Evolutionary conservation across 2,888 invertebrate genomes (phyloP), one percentile per base, ranked within the genome.

Genomic region (Polietes domitor): DNA sequence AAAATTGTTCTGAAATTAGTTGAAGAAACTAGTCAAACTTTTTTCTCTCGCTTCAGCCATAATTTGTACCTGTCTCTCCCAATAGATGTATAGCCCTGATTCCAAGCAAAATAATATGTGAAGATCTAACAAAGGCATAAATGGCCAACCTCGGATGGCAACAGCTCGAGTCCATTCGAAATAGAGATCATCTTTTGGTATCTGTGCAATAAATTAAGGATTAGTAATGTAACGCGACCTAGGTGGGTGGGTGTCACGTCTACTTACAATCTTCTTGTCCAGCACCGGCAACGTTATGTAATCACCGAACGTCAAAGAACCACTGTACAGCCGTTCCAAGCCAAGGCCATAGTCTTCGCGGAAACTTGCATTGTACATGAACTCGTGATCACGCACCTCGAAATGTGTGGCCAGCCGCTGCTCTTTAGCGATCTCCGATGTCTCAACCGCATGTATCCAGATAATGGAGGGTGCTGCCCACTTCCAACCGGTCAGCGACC

Each of bases 161-260:
- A 91, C 90, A 1, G 89, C 91, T 12, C 91, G 87, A 0, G 91
- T 91, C 89, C 91, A 92, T 73, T 92, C 92, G 58, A 89, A 91
- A 68, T 89, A 92, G 0, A 92, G 63, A 85, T 92, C 90, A 79
- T 92, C 91, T 19, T 88, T 90, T 0, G 87, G 74, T 2, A 92
- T 86, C 92, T 92, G n/a, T 0, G 63, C 80, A 3, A 26, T 7
- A 17, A 58, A n/a, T n/a, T n/a, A n/a, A n/a, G n/a, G n/a, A n/a
- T n/a, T n/a, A n/a, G n/a, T n/a, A n/a, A n/a, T n/a, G n/a, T n/a
- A n/a, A n/a, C n/a, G n/a, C n/a, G n/a, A n/a, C n/a, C n/a, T n/a
- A n/a, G n/a, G n/a, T n/a, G n/a, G n/a, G n/a, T n/a, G n/a, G n/a
- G n/a, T n/a, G n/a, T n/a, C n/a, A n/a, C n/a, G n/a, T 28, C 17